Evolutionary conservation across 2,797 vertebrate species (phyloP).

Genomic region (Otolemur crassicaudatus): DNA sequence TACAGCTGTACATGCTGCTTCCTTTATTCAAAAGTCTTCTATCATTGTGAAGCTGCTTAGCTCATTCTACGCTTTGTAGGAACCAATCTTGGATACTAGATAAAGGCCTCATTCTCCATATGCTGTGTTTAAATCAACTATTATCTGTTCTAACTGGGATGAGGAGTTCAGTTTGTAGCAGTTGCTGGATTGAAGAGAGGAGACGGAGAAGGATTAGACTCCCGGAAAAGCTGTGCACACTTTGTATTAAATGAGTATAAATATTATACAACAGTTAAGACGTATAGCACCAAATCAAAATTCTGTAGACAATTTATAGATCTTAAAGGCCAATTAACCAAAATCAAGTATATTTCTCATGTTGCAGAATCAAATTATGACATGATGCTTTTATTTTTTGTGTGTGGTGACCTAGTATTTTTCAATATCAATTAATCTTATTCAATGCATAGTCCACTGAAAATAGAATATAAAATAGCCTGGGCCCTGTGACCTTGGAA

Average conservation of each 20-base stretch:
- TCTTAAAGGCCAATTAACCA: conserved; percentile 16
- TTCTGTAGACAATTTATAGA: neutral
- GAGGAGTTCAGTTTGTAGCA: neutral
- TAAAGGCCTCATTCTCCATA: conserved; percentile 67
- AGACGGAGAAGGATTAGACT: neutral
- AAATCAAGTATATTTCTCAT: neutral
- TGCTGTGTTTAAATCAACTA: conserved; percentile 58
- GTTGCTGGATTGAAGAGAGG: neutral
- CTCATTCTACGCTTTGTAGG: conserved; percentile 76
- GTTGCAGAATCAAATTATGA: neutral
- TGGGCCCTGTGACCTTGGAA: neutral
- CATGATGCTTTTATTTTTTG: neutral
- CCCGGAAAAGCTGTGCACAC: neutral
- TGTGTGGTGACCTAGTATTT: neutral
- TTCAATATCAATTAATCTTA: neutral
- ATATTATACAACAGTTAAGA: neutral
- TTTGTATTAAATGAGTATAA: neutral
- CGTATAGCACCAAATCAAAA: conserved; percentile 7
- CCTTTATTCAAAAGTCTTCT: conserved; percentile 76
- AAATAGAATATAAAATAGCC: neutral
- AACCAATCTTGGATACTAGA: conserved; percentile 56
- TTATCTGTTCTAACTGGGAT: neutral
- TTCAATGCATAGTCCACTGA: neutral
- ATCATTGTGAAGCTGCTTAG: conserved; percentile 66
- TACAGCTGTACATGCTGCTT: conserved; percentile 78